Conservation (phyloP, 2,888 invertebrate genomes). For the Sinotaia quadrata region DNA sequence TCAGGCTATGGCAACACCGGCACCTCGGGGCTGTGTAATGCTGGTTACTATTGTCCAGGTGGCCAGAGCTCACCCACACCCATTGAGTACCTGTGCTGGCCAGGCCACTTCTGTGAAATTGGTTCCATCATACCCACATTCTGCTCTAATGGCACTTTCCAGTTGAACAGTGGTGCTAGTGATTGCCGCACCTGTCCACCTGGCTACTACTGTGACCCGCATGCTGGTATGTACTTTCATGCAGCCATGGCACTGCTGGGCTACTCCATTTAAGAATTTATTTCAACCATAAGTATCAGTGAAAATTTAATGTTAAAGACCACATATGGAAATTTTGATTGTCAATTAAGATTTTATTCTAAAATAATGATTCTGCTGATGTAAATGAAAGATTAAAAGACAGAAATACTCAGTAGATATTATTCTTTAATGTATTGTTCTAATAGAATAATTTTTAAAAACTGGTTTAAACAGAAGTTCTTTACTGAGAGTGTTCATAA, state of each 20-base stretch:
- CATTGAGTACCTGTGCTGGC: constrained; percentile 57
- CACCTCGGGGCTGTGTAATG: constrained; percentile 56
- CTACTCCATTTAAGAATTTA: no score
- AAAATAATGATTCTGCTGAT: no score
- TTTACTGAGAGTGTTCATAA: no score
- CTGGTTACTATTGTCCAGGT: constrained; percentile 68
- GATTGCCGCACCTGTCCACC: constrained; percentile 61
- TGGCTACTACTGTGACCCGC: constrained; percentile 63
- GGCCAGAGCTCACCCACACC: constrained; percentile 65
- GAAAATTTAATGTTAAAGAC: background rate
- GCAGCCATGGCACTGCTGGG: no score
- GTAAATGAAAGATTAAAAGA: no score
- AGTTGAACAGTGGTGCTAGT: constrained; percentile 52
- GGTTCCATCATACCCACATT: constrained; percentile 56
- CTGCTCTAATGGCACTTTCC: constrained; percentile 67
- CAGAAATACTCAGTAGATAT: no score
- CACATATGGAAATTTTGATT: background rate
- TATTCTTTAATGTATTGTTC: no score
- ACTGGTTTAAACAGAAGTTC: no score
- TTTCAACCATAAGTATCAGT: background rate
- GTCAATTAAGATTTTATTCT: no score
- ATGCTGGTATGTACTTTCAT: constrained; percentile 35
- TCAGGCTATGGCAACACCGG: constrained; percentile 62
- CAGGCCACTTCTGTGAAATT: constrained; percentile 60
- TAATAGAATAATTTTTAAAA: no score